Evolutionary conservation across 2,888 invertebrate species (phyloP).

Genomic region (Stenodera caucasica): DNA sequence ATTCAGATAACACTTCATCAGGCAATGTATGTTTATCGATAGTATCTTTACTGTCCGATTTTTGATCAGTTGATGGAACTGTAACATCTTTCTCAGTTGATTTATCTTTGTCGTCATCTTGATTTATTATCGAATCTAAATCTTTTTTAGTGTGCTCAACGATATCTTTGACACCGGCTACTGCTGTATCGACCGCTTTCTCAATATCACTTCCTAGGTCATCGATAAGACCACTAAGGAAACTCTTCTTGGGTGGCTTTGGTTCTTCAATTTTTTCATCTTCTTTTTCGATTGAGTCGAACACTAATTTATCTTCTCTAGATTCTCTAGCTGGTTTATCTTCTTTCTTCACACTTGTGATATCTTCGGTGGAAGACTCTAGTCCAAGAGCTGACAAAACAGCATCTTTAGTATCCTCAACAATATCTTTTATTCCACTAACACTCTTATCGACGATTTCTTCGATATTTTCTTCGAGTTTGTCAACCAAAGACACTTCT

Average conservation of each 20-base stretch:
- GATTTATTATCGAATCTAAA: neutral
- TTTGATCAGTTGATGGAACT: neutral
- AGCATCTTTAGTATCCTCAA: constrained; percentile 16
- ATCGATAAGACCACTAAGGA: neutral
- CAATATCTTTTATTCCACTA: constrained; percentile 20
- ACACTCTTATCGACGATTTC: constrained; percentile 15
- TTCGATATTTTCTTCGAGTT: constrained; percentile 11
- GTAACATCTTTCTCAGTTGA: neutral
- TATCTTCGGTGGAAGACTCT: neutral
- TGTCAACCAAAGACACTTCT: neutral
- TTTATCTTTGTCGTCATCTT: neutral
- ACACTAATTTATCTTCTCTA: neutral
- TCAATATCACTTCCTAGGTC: neutral
- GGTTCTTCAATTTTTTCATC: neutral
- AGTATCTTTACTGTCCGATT: neutral
- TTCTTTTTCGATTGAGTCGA: neutral
- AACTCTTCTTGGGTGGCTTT: neutral
- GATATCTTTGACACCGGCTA: neutral
- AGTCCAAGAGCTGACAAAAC: constrained; percentile 15
- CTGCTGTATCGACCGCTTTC: neutral
- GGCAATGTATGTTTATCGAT: neutral
- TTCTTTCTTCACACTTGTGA: neutral
- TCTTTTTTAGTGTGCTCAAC: neutral
- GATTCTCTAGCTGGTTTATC: neutral
- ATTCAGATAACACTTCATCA: neutral